These are phyloP conservation scores for Colostygia pectinataria DNA, from an alignment of 2,888 invertebrate genomes.

Conservation along the genomic window DNA sequence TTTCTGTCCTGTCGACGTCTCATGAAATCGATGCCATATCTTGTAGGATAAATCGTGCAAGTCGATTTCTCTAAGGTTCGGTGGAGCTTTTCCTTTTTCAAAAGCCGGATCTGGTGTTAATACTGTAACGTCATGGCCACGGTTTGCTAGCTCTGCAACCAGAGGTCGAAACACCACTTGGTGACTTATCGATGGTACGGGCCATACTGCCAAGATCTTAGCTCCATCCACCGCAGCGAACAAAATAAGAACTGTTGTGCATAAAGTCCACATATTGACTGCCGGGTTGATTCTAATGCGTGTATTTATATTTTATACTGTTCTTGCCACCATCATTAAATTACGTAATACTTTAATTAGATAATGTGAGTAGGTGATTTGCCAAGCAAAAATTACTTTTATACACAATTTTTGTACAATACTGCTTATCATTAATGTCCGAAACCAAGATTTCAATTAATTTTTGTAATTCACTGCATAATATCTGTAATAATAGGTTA, in stretches of 20 bases:
- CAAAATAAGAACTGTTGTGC: neutral
- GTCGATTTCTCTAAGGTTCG: slow-evolving; percentile 60
- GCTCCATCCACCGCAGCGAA: slow-evolving; percentile 28
- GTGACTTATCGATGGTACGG: slow-evolving; percentile 59
- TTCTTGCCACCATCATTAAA: no score
- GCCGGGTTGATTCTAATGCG: no score
- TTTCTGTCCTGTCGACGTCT: slow-evolving; percentile 2
- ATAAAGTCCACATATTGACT: slow-evolving; percentile 2
- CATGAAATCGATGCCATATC: no score
- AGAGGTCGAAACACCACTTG: slow-evolving; percentile 51
- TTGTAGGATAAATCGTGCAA: slow-evolving; percentile 48
- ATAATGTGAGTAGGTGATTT: no score
- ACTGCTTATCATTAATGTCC: no score
- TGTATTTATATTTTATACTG: neutral
- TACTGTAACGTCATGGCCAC: slow-evolving; percentile 63
- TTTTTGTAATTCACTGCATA: no score
- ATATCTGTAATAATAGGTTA: no score
- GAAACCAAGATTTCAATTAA: no score
- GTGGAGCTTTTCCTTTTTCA: slow-evolving; percentile 35
- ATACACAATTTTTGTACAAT: no score
- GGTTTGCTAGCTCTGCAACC: slow-evolving; percentile 50
- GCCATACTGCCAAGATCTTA: slow-evolving; percentile 53
- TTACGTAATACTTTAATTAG: no score
- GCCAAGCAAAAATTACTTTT: no score
- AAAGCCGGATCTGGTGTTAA: slow-evolving; percentile 56